phyloP scores from a whole-genome alignment of 2,888 invertebrate genomes.

The Caradrina kadenii region DNA sequence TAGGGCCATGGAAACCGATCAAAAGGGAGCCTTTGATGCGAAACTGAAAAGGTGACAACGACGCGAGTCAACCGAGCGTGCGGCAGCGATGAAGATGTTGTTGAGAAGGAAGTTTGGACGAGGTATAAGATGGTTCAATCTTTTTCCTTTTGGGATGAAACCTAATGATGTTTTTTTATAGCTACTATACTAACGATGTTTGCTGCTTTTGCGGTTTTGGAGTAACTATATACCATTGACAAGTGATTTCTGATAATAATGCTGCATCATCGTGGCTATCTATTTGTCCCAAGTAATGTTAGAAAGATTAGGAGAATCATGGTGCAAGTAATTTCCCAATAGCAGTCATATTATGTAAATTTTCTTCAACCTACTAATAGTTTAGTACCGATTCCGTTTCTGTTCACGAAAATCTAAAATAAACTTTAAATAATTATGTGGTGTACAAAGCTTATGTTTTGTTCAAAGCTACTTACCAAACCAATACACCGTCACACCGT shows the following conservation, averaged over 20 bases:
- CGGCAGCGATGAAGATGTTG: conserved; percentile 62
- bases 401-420: not conserved
- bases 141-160: conserved; percentile 1
- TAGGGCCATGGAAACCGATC: conserved; percentile 86
- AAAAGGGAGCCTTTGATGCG: conserved; percentile 86
- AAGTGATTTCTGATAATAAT: too few relatives aligned
- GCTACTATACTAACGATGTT: too few relatives aligned
- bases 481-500: not conserved
- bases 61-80: conserved; percentile 72
- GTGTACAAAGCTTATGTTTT: not conserved
- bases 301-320: too few relatives aligned
- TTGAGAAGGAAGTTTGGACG: conserved; percentile 34
- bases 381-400: too few relatives aligned
- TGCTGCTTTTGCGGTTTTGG: too few relatives aligned
- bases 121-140: conserved; percentile 16
- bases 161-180: not conserved
- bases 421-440: not conserved
- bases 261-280: too few relatives aligned
- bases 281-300: too few relatives aligned
- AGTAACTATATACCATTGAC: too few relatives aligned
- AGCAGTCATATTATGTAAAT: too few relatives aligned
- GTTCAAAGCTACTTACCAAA: not conserved
- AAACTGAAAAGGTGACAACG: conserved; percentile 85
- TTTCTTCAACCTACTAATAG: too few relatives aligned
- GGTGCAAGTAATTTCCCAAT: too few relatives aligned